Evolutionary conservation across 2,113 vertebrate species (phyloP).

Genomic region (Geococcyx californianus): DNA sequence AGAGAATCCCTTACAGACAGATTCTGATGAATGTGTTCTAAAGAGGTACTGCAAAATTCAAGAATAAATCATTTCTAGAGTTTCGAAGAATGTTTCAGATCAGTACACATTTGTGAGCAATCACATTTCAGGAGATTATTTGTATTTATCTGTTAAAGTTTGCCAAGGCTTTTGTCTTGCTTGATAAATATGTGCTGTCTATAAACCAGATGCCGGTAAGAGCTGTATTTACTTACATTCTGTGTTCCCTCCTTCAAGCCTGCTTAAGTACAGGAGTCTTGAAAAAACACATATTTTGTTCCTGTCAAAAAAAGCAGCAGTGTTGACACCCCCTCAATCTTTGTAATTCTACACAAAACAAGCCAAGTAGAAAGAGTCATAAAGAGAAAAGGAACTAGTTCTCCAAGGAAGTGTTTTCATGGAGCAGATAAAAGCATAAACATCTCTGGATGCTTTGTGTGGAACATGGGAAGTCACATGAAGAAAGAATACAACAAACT

Average conservation of each 20-base stretch:
- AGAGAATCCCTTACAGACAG: neutral
- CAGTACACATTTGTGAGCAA: neutral
- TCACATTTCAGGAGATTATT: neutral
- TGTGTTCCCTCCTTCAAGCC: neutral
- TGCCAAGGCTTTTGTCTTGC: neutral
- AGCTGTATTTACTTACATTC: neutral
- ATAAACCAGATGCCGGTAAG: neutral
- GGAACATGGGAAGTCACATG: neutral
- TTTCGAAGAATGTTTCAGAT: neutral
- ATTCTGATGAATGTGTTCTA: neutral
- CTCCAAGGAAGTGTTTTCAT: neutral
- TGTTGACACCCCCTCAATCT: neutral
- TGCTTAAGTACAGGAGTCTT: neutral
- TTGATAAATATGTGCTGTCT: neutral
- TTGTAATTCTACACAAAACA: neutral
- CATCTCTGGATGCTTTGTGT: neutral
- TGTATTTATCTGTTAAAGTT: neutral
- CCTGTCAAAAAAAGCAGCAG: neutral
- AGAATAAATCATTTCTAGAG: neutral
- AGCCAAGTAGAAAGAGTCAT: neutral
- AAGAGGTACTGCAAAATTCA: neutral
- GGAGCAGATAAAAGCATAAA: neutral
- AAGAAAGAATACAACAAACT: neutral
- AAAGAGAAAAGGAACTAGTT: neutral
- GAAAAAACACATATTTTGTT: neutral